Conservation (phyloP, 2,113 vertebrate species). For the Prunella himalayana region DNA sequence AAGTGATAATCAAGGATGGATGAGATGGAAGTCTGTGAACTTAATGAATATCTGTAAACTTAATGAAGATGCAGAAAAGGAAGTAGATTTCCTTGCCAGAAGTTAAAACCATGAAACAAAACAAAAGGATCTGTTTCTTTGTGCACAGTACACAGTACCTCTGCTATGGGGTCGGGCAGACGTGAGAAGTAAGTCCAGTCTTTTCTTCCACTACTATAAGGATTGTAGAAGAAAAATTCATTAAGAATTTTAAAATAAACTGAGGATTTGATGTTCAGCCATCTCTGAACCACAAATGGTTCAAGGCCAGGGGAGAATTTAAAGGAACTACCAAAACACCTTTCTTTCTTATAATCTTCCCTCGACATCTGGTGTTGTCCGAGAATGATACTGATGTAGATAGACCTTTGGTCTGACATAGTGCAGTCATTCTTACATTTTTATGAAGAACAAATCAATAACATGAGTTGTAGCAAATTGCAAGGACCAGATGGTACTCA, state of each 20-base stretch:
- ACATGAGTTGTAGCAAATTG: conserved; percentile 27
- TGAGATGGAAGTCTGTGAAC: background rate
- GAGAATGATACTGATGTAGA: background rate
- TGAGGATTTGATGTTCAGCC: background rate
- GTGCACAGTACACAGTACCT: background rate
- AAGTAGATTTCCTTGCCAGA: background rate
- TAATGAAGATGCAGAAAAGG: background rate
- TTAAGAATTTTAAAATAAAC: background rate
- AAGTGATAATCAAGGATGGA: background rate
- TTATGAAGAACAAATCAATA: conserved; percentile 54
- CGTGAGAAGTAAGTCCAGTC: background rate
- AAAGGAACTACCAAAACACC: background rate
- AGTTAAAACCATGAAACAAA: background rate
- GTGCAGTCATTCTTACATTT: background rate
- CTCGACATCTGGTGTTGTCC: background rate
- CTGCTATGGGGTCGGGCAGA: background rate
- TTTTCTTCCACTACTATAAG: background rate
- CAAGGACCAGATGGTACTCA: conserved; percentile 41
- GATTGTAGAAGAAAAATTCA: background rate
- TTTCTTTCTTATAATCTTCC: background rate
- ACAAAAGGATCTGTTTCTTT: background rate
- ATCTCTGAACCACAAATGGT: background rate
- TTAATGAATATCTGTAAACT: background rate
- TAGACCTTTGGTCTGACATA: background rate
- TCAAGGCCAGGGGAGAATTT: background rate